Conservation (phyloP, 2,888 invertebrate species). For the Acronicta aceris region DNA sequence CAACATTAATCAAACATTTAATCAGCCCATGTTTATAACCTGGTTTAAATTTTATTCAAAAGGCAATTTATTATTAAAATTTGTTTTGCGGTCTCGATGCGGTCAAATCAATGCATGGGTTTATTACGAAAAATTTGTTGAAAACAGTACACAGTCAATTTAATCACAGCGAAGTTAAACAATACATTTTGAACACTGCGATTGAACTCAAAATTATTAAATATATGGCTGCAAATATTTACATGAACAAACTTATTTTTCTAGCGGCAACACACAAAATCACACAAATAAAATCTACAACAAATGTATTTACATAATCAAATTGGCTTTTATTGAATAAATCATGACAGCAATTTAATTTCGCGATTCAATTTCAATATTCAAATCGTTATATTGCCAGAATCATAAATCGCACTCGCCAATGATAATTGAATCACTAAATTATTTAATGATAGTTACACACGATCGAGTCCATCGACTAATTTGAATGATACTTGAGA, state of each 20-base stretch:
- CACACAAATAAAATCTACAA: constrained; percentile 32
- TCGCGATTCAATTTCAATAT: constrained; percentile 17
- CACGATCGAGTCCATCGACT: background rate
- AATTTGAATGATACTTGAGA: too few species aligned
- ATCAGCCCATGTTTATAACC: background rate
- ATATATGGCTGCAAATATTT: constrained; percentile 45
- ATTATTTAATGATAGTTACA: background rate
- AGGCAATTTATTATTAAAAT: constrained; percentile 15
- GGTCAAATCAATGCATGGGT: background rate
- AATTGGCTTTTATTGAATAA: constrained; percentile 36
- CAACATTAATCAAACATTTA: too few species aligned
- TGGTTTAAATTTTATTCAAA: constrained; percentile 4
- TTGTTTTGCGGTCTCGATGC: constrained; percentile 2
- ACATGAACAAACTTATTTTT: constrained; percentile 42
- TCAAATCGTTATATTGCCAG: constrained; percentile 1
- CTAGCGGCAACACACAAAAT: constrained; percentile 53
- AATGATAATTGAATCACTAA: background rate
- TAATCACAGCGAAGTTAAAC: constrained; percentile 46
- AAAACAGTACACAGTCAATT: background rate
- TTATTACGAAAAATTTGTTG: background rate
- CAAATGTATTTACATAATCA: constrained; percentile 44
- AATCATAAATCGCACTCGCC: constrained; percentile 18
- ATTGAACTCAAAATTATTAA: constrained; percentile 47
- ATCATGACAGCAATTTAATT: constrained; percentile 10
- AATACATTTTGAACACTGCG: constrained; percentile 58